These are phyloP conservation scores for Liasis olivaceus DNA, from an alignment of 2,797 vertebrate species.

Conservation along the genomic window DNA sequence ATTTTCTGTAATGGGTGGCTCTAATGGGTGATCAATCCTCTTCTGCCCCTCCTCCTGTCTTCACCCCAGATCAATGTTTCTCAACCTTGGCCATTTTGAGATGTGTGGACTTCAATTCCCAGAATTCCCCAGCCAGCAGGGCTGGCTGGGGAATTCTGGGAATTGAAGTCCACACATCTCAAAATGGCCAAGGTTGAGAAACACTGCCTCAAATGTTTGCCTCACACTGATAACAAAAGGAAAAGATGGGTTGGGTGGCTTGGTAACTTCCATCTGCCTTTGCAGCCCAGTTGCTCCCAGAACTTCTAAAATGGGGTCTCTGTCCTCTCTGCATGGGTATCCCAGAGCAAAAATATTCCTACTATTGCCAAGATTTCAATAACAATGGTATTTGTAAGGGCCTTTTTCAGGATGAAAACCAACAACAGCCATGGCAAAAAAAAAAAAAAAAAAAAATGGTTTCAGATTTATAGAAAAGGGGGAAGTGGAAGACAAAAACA, in stretches of 20 bases:
- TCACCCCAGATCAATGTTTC: slow-evolving; percentile 20
- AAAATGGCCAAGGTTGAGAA: too few species aligned
- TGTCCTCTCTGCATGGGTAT: neutral
- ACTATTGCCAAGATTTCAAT: neutral
- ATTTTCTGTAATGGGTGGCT: slow-evolving; percentile 75
- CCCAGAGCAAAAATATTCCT: neutral
- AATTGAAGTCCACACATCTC: too few species aligned
- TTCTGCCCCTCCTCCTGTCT: neutral
- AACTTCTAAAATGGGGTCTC: too few species aligned
- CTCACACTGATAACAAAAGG: slow-evolving; percentile 46
- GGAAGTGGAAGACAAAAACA: neutral
- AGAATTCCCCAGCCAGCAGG: too few species aligned
- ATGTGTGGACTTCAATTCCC: too few species aligned
- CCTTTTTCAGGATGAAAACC: neutral
- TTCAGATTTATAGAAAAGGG: neutral
- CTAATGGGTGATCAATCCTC: slow-evolving; percentile 76
- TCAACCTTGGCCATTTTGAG: too few species aligned
- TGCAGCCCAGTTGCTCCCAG: neutral
- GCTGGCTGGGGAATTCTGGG: too few species aligned
- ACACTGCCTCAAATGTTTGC: slow-evolving; percentile 39
- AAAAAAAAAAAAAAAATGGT: neutral
- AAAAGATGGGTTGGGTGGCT: slow-evolving; percentile 23
- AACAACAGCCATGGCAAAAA: neutral
- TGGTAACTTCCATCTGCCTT: slow-evolving; percentile 46
- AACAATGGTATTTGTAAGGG: neutral